Evolutionary conservation across 64 coral and sea anemone species (phyloP), one percentile per base, ranked within the genome.

Genomic region (Pachyseris speciosa): DNA sequence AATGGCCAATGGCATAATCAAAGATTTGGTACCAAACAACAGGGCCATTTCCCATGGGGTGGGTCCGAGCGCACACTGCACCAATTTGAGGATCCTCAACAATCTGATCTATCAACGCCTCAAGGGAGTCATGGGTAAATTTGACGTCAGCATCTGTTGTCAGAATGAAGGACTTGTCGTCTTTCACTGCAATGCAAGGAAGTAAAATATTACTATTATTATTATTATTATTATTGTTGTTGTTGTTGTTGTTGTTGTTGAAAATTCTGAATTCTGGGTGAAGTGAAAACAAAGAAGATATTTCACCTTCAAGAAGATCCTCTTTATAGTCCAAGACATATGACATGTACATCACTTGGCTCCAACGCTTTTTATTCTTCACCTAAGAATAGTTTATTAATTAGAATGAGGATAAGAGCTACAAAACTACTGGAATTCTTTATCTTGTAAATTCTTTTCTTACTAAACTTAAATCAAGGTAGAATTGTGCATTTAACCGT

Each of bases 301-400:
- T 2, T 52, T 94, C 64, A 92, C 94, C 78, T 22, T 60, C 13
- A 9, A 85, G 44, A 38, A 84, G 44, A 29, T 41, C 50, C 42
- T 89, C 50, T 67, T 98, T 91, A 71, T 86, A 80, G 55, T 98
- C 96, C 40, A 98, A 55, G 1, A 98, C 78, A 64, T 94, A 98
- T 1, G 96, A 98, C 96, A 98, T 98, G 24, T 95, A 95, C 96
- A 98, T 98, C 36, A 98, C 89, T 49, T 98, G 96, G 40, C 96
- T 98, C 96, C 96, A 98, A 13, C 93, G 76, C 27, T 98, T 98
- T 31, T 94, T 88, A 71, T 92, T 92, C 27, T 95, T 98, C 33
- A 98, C 96, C 96, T 98, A 37, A 1, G 17, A 0, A 71, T 5
- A 19, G 10, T 61, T 61, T 61, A 16, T 26, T 7, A 26, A 61